A percentile compares a stretch with the other conserved stretches of the same genome.
Evolutionary conservation across 2,888 invertebrate genomes (phyloP).

Genomic region (Ceriagrion tenellum): DNA sequence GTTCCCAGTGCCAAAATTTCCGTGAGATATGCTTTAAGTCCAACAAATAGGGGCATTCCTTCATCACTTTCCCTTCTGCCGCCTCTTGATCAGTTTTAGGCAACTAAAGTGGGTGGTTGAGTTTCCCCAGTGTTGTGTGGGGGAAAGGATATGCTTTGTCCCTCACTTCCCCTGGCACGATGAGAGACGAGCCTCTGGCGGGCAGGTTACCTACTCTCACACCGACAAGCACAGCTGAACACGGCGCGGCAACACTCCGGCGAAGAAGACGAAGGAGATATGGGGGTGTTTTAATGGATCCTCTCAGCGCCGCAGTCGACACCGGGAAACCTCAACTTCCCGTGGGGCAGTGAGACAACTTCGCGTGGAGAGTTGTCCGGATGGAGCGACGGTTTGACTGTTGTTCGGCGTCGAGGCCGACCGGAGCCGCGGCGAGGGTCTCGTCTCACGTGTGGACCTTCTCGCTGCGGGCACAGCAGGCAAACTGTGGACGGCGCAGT

Average conservation of each 20-base stretch:
- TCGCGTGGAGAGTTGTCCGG: background rate
- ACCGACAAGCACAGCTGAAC: background rate
- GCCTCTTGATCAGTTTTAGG: too few relatives aligned
- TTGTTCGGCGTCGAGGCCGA: background rate
- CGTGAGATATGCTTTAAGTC: background rate
- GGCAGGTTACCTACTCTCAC: background rate
- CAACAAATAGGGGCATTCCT: background rate
- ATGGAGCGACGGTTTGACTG: background rate
- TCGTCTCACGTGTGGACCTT: background rate
- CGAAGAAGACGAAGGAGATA: background rate
- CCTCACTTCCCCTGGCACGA: background rate
- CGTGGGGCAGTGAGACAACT: background rate
- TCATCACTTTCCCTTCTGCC: background rate
- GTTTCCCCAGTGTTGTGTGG: too few relatives aligned
- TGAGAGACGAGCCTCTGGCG: background rate
- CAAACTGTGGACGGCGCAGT: conserved; percentile 11
- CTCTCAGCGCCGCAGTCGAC: too few relatives aligned
- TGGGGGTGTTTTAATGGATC: background rate
- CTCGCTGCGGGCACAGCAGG: conserved; percentile 21
- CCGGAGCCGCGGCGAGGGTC: background rate
- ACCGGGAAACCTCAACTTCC: background rate
- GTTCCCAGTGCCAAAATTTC: background rate
- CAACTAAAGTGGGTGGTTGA: too few relatives aligned
- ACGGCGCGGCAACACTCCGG: background rate
- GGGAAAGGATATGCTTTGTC: background rate